A percentile compares a stretch with the other conserved stretches of the same genome.
These are phyloP conservation scores for Oreocharis arfaki DNA, from an alignment of 2,113 vertebrate genomes.

Conservation along the genomic window DNA sequence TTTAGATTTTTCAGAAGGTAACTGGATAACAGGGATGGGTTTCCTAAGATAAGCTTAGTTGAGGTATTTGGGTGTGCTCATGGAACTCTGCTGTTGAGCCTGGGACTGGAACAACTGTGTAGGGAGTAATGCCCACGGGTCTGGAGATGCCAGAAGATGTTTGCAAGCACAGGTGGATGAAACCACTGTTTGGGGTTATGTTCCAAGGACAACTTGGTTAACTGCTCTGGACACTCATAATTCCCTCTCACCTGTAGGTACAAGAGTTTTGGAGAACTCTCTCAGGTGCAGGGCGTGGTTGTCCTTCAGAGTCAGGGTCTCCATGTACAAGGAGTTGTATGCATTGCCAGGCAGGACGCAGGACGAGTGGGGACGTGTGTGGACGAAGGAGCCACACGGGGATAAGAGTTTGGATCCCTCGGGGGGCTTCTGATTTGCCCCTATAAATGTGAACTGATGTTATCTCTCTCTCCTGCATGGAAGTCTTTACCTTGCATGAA, in stretches of 20 bases:
- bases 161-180: background rate
- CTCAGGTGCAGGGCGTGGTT: background rate
- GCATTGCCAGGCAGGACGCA: background rate
- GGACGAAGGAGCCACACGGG: background rate
- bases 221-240: background rate
- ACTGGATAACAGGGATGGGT: accelerated
- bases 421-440: background rate
- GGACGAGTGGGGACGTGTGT: background rate
- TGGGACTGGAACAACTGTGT: background rate
- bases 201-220: background rate
- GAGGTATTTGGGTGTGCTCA: background rate
- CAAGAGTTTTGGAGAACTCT: background rate
- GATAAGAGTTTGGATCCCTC: background rate
- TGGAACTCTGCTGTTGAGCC: background rate
- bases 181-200: background rate
- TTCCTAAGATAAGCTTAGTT: background rate
- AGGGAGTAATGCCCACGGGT: background rate
- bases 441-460: background rate
- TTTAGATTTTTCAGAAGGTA: background rate
- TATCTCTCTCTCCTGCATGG: background rate
- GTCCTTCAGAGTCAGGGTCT: background rate
- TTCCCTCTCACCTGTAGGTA: background rate
- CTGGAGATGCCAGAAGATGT: background rate
- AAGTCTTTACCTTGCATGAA: background rate
- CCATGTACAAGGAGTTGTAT: accelerated